Conservation (phyloP, 2,888 invertebrate species). For the Euclidia mi region DNA sequence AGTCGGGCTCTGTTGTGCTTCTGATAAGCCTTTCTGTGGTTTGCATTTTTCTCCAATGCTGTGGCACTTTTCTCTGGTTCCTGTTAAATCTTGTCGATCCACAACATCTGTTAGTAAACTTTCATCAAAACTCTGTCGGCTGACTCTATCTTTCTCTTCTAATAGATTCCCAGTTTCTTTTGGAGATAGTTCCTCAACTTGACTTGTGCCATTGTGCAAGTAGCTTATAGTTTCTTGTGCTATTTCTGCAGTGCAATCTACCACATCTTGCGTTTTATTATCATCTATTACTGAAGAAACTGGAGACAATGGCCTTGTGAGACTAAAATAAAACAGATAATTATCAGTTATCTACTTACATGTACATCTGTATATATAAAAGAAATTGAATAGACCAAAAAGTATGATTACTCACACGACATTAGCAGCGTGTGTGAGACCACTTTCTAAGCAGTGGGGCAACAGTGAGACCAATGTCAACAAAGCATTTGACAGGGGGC, state of each 20-base stretch:
- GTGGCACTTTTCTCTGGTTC: constrained; percentile 83
- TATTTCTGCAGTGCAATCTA: constrained; percentile 62
- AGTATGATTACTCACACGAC: constrained; percentile 91
- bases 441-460: constrained; percentile 96
- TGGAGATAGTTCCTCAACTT: constrained; percentile 77
- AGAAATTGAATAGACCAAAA: neutral
- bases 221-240: constrained; percentile 62
- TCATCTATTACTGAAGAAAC: constrained; percentile 61
- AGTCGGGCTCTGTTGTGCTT: constrained; percentile 87
- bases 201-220: constrained; percentile 68
- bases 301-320: constrained; percentile 83
- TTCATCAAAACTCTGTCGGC: constrained; percentile 85
- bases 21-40: constrained; percentile 73
- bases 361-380: too few species aligned
- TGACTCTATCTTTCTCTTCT: constrained; percentile 84
- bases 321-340: constrained; percentile 56
- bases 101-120: constrained; percentile 74
- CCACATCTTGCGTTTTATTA: constrained; percentile 61
- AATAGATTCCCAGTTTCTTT: constrained; percentile 82
- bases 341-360: too few species aligned
- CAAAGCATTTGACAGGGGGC: constrained; percentile 95
- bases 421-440: constrained; percentile 95
- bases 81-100: constrained; percentile 77
- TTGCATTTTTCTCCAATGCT: constrained; percentile 88
- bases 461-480: constrained; percentile 97